phyloP scores from a whole-genome alignment of 2,888 invertebrate species.

The Helobdella robusta region DNA sequence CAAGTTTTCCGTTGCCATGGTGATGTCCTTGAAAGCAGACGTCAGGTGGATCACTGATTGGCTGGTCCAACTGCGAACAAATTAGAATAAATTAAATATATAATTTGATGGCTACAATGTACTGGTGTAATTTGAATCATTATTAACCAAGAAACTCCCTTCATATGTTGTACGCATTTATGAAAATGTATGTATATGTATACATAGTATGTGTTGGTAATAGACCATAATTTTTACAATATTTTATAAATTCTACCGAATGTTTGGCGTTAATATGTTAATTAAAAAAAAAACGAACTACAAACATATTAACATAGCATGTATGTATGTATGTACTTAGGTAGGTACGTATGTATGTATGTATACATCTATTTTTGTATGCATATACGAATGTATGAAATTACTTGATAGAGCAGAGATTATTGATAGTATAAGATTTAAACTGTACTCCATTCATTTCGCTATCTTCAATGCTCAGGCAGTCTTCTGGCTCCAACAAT shows the following conservation, averaged over 20 bases:
- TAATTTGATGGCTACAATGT: too few species aligned
- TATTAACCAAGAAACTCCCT: too few species aligned
- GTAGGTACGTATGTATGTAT: neutral
- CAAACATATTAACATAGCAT: too few species aligned
- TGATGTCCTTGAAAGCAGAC: conserved; percentile 46
- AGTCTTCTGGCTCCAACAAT: conserved; percentile 36
- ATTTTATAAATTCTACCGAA: neutral
- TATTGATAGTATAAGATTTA: conserved; percentile 45
- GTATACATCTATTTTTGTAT: neutral
- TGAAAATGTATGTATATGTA: neutral
- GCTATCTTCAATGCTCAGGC: conserved; percentile 39
- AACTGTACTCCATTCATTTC: conserved; percentile 45
- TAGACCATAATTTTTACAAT: too few species aligned
- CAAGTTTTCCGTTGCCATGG: conserved; percentile 44
- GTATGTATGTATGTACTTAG: neutral
- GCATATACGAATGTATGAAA: conserved; percentile 10
- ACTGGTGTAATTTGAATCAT: too few species aligned
- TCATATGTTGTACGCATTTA: neutral
- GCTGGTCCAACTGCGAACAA: conserved; percentile 42
- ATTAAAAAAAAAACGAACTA: too few species aligned
- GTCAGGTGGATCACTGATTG: conserved; percentile 42
- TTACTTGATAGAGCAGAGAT: conserved; percentile 44
- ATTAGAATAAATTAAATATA: too few species aligned
- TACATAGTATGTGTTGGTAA: too few species aligned
- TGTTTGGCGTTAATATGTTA: too few species aligned